Percentiles rank a stretch among this genome's conserved stretches.
Evolutionary conservation across 1,140 invertebrate genomes (phyloP).

Genomic region (Pogonognathellus flavescens): DNA sequence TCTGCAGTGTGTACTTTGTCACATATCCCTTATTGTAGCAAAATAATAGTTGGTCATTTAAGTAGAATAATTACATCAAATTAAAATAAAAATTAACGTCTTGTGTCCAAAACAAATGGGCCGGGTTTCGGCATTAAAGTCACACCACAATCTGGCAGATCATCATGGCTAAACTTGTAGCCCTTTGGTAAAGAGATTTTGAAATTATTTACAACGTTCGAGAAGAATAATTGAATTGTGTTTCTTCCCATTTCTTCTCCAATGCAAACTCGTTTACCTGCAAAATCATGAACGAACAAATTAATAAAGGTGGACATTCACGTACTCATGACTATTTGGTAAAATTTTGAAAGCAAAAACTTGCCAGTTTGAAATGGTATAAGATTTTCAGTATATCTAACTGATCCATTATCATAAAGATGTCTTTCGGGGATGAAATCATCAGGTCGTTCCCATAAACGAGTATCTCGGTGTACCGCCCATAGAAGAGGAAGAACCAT

Average conservation of each 20-base stretch:
- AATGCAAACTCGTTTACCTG: slow-evolving; percentile 87
- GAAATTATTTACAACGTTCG: slow-evolving; percentile 78
- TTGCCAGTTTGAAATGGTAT: slow-evolving; percentile 87
- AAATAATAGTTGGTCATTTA: too few species aligned
- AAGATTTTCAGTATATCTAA: slow-evolving; percentile 79
- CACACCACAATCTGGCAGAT: slow-evolving; percentile 75
- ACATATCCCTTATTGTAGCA: too few species aligned
- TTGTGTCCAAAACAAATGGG: slow-evolving; percentile 70
- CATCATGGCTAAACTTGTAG: slow-evolving; percentile 69
- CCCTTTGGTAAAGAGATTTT: slow-evolving; percentile 70
- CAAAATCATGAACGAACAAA: slow-evolving; percentile 50
- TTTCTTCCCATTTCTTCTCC: slow-evolving; percentile 87
- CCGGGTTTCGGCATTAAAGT: slow-evolving; percentile 79
- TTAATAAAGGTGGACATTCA: too few species aligned
- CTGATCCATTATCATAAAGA: slow-evolving; percentile 76
- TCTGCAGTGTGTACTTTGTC: too few species aligned
- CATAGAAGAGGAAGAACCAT: slow-evolving; percentile 85
- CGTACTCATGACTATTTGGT: too few species aligned
- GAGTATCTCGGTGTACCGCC: slow-evolving; percentile 84
- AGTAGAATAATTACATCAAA: not conserved
- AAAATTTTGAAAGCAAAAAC: slow-evolving; percentile 50
- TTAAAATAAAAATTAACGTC: slow-evolving; percentile 56
- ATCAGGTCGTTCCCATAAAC: slow-evolving; percentile 80
- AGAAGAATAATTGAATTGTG: slow-evolving; percentile 78
- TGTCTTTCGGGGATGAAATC: slow-evolving; percentile 82